phyloP scores from a whole-genome alignment of 2,888 invertebrate species.

The Graphium colonna region DNA sequence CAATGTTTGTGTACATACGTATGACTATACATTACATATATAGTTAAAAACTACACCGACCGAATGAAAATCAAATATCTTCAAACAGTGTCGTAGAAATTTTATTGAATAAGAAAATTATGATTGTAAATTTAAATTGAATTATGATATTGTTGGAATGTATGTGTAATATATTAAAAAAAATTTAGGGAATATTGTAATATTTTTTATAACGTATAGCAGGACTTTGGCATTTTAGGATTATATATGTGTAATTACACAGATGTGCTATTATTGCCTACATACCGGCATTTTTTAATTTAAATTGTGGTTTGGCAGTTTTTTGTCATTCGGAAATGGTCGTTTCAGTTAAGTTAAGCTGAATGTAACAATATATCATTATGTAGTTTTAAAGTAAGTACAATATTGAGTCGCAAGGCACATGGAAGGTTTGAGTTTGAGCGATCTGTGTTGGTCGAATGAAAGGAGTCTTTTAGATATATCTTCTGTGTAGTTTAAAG shows the following conservation, averaged over 20 bases:
- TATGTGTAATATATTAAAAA: constrained; percentile 74
- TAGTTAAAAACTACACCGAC: not conserved
- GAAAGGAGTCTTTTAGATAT: no score
- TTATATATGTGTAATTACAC: constrained; percentile 39
- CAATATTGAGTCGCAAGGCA: no score
- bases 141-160: constrained; percentile 72
- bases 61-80: not conserved
- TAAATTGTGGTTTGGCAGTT: constrained; percentile 15
- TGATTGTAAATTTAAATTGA: constrained; percentile 69
- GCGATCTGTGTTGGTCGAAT: no score
- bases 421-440: no score
- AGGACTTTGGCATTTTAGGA: constrained; percentile 40
- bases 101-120: constrained; percentile 60
- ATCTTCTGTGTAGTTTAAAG: no score
- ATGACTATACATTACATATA: constrained; percentile 1
- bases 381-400: constrained; percentile 71
- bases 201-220: constrained; percentile 55
- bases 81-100: constrained; percentile 39
- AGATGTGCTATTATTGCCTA: constrained; percentile 41
- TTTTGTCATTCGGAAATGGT: constrained; percentile 13
- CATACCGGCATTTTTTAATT: constrained; percentile 24
- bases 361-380: constrained; percentile 41
- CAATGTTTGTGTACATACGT: constrained; percentile 21
- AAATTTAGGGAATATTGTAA: constrained; percentile 47
- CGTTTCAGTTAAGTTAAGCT: constrained; percentile 23